Conservation (phyloP, 2,797 vertebrate species). For the Odontamblyopus rebecca region DNA sequence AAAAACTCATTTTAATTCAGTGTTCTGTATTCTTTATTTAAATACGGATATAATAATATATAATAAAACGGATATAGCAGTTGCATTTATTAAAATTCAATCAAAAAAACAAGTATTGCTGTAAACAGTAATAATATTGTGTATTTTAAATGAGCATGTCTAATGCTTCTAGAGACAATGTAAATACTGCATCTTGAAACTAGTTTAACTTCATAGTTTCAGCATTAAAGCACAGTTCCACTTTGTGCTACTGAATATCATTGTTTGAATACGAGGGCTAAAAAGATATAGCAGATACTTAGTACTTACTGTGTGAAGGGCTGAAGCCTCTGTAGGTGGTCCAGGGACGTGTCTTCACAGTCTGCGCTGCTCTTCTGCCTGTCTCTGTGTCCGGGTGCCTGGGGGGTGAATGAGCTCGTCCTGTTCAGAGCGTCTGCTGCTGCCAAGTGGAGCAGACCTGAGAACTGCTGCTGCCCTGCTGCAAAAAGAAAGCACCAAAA, state of each 20-base stretch:
- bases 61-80: neutral
- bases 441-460: slow-evolving; percentile 85
- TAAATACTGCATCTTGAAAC: neutral
- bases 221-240: slow-evolving; percentile 15
- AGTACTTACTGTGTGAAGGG: slow-evolving; percentile 61
- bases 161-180: slow-evolving; percentile 10
- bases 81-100: neutral
- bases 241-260: neutral
- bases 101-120: neutral
- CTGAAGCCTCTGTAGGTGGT: slow-evolving; percentile 79
- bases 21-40: too few relatives aligned
- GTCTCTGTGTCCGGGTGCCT: slow-evolving; percentile 82
- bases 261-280: neutral
- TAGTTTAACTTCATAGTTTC: slow-evolving; percentile 22
- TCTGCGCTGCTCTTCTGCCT: slow-evolving; percentile 79
- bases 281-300: neutral
- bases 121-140: neutral
- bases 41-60: too few relatives aligned
- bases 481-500: slow-evolving; percentile 9
- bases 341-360: slow-evolving; percentile 80
- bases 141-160: neutral
- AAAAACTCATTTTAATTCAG: too few relatives aligned
- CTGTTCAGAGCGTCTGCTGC: slow-evolving; percentile 81
- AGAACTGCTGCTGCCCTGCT: slow-evolving; percentile 33
- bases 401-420: slow-evolving; percentile 82